phyloP scores from a whole-genome alignment of 2,888 invertebrate species.

The Lymantria monacha region DNA sequence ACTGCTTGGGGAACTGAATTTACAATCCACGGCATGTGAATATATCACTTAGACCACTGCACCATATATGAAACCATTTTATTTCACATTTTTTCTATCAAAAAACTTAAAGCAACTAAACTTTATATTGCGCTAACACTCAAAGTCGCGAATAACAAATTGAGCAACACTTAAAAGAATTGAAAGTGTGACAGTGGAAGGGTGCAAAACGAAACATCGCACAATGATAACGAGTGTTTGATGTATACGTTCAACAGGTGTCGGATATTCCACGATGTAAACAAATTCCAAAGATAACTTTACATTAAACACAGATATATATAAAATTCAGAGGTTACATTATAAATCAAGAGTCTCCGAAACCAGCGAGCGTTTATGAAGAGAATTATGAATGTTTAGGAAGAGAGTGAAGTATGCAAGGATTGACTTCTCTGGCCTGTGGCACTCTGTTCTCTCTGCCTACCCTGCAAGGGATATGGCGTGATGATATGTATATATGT shows the following conservation, averaged over 20 bases:
- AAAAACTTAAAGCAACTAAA: neutral
- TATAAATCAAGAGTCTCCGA: too few species aligned
- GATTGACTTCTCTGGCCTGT: too few species aligned
- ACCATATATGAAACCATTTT: too few species aligned
- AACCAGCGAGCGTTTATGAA: too few species aligned
- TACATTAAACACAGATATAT: slow-evolving; percentile 1
- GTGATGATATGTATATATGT: too few species aligned
- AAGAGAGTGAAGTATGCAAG: too few species aligned
- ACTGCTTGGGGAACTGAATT: too few species aligned
- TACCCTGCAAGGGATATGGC: too few species aligned
- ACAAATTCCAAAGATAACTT: slow-evolving; percentile 49
- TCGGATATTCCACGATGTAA: slow-evolving; percentile 41
- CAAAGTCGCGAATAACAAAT: slow-evolving; percentile 2
- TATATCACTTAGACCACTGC: too few species aligned
- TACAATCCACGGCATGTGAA: too few species aligned
- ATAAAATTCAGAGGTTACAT: neutral
- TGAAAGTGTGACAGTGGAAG: slow-evolving; percentile 17
- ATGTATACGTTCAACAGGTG: slow-evolving; percentile 50
- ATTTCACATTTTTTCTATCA: neutral
- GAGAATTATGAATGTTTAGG: too few species aligned
- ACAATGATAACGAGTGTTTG: slow-evolving; percentile 49
- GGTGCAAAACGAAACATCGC: slow-evolving; percentile 25
- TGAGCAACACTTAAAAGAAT: slow-evolving; percentile 22
- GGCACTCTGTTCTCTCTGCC: too few species aligned
- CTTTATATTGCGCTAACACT: neutral